Evolutionary conservation across 2,113 vertebrate genomes (phyloP), one percentile per base, ranked within the genome.

Genomic region (Ictalurus furcatus): DNA sequence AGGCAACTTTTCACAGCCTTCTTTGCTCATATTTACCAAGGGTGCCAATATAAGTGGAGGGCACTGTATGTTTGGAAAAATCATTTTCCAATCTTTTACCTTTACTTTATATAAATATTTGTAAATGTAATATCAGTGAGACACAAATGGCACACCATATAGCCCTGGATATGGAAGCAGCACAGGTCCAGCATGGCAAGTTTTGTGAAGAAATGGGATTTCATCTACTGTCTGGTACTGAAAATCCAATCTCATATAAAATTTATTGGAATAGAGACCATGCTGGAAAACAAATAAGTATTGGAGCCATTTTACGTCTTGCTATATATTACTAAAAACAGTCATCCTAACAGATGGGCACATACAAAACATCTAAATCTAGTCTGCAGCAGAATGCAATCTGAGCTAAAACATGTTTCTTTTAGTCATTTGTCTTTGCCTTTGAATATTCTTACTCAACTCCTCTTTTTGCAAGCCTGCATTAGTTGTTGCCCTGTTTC

Each of bases 341-440:
- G 40, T 13, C 44, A 48, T 79, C 78, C 8, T 56, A 81, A 61
- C 81, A 61, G 81, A 83, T 83, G 54, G 81, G 81, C 30, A 83
- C 37, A 83, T 83, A 59, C 54, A 37, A 59, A 82, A 37, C 30
- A 23, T 82, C 9, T 21, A 61, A 82, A 82, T 82, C 54, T 56
- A 48, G 48, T 80, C 78, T 40, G 58, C 34, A 23, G 81, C 81
- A 83, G 81, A 61, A 83, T 83, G 81, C 81, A 83, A 61, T 40
- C 81, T 61, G 30, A 58, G 78, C 78, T 81, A 81, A 81, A 81
- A 58, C 14, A 4, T n/a, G 30, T 23, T 16, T 30, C 12, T 37
- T 82, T 59, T 34, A 82, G 54, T 59, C 30, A 59, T 82, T 82
- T 82, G 56, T 82, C 80, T 82, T 82, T 82, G 80, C 80, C 63